phyloP scores from a whole-genome alignment of 2,113 vertebrate species.

The Tyto alba region DNA sequence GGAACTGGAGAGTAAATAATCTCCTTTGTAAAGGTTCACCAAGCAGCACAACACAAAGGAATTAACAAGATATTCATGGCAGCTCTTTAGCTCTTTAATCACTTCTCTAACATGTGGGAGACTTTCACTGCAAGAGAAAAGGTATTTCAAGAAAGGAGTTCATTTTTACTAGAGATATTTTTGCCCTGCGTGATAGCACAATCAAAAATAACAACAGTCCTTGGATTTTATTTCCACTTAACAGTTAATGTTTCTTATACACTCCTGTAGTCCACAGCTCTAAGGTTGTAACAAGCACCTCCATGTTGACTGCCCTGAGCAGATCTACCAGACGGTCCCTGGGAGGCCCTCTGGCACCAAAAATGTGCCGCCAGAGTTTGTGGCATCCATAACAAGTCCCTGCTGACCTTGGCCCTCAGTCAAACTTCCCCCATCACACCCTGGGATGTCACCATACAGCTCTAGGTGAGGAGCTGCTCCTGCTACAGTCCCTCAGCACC shows the following conservation, averaged over 20 bases:
- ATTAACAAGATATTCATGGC: slow-evolving; percentile 44
- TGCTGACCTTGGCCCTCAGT: background rate
- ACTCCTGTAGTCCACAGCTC: background rate
- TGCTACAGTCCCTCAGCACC: background rate
- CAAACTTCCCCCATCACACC: background rate
- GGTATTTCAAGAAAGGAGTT: background rate
- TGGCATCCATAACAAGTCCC: background rate
- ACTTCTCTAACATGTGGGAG: background rate
- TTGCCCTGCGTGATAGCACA: background rate
- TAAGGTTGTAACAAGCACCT: background rate
- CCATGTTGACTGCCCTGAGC: background rate
- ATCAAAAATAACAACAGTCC: background rate
- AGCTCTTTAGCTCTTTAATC: slow-evolving; percentile 29
- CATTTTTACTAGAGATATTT: background rate
- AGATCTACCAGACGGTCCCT: background rate
- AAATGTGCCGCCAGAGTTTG: background rate
- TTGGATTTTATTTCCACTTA: background rate
- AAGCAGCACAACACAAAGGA: slow-evolving; percentile 55
- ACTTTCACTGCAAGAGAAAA: background rate
- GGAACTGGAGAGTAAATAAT: slow-evolving; percentile 60
- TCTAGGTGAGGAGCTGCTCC: background rate
- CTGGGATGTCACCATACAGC: background rate
- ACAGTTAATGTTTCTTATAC: background rate
- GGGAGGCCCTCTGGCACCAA: background rate
- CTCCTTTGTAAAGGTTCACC: slow-evolving; percentile 58